These are phyloP conservation scores for Delichon dasypus DNA, from an alignment of 2,797 vertebrate genomes.

Conservation along the genomic window DNA sequence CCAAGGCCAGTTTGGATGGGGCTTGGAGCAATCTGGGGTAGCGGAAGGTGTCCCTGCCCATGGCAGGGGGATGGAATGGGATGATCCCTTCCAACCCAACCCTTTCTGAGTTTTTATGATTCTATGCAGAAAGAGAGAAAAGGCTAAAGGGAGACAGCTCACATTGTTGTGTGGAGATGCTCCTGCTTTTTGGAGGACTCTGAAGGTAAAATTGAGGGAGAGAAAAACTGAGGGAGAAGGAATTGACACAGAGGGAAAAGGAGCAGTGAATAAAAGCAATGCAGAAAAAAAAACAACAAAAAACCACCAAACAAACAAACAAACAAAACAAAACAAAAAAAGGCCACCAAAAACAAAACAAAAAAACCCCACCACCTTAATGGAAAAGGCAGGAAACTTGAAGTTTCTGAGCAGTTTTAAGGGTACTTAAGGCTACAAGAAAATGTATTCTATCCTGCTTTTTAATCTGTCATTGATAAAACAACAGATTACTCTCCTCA, in stretches of 20 bases:
- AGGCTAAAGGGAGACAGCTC: neutral
- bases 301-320: too few relatives aligned
- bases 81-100: neutral
- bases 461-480: neutral
- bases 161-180: neutral
- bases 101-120: neutral
- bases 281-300: neutral
- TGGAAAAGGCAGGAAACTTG: neutral
- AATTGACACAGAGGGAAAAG: neutral
- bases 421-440: neutral
- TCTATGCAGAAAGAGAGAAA: neutral
- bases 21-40: fast-evolving
- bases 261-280: neutral
- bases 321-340: too few relatives aligned
- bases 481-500: neutral
- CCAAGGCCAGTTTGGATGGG: fast-evolving
- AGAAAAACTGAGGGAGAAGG: neutral
- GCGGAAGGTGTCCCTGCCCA: neutral
- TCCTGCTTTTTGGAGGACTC: neutral
- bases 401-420: neutral
- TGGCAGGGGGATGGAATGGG: fast-evolving
- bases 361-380: too few relatives aligned
- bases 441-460: neutral
- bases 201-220: neutral
- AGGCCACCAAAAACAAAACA: too few relatives aligned